phyloP scores from a whole-genome alignment of 1,140 invertebrate species.

The Batillaria attramentaria region DNA sequence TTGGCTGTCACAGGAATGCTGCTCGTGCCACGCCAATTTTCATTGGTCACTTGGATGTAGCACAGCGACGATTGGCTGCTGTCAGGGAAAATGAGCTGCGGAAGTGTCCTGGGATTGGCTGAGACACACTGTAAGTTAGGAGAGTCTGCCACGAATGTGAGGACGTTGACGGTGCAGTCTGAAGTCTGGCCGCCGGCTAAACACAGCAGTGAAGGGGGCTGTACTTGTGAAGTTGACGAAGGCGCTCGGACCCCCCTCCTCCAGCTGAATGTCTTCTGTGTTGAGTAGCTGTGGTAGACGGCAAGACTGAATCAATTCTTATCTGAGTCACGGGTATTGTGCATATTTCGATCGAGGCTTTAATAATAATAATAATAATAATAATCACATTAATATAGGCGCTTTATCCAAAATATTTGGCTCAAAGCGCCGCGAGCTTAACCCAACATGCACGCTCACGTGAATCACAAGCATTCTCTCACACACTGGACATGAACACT shows the following conservation, averaged over 20 bases:
- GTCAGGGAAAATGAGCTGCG: slow-evolving; percentile 45
- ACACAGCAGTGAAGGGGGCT: slow-evolving; percentile 31
- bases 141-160: slow-evolving; percentile 24
- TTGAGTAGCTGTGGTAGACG: slow-evolving; percentile 29
- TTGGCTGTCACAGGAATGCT: slow-evolving; percentile 35
- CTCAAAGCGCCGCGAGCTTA: too few relatives aligned
- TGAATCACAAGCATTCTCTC: too few relatives aligned
- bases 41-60: slow-evolving; percentile 31
- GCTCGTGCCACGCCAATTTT: slow-evolving; percentile 36
- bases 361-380: too few relatives aligned
- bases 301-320: too few relatives aligned
- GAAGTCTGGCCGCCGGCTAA: slow-evolving; percentile 14
- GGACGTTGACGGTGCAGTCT: slow-evolving; percentile 38
- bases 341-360: too few relatives aligned
- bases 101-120: slow-evolving; percentile 16
- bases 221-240: slow-evolving; percentile 32
- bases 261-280: slow-evolving; percentile 5
- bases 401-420: too few relatives aligned
- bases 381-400: too few relatives aligned
- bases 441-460: too few relatives aligned
- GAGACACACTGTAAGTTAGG: slow-evolving; percentile 22
- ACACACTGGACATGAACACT: too few relatives aligned
- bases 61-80: slow-evolving; percentile 36
- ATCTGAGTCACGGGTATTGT: too few relatives aligned
- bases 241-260: slow-evolving; percentile 32